phyloP scores from a whole-genome alignment of 2,113 vertebrate genomes.

The Phylloscopus trochilus region DNA sequence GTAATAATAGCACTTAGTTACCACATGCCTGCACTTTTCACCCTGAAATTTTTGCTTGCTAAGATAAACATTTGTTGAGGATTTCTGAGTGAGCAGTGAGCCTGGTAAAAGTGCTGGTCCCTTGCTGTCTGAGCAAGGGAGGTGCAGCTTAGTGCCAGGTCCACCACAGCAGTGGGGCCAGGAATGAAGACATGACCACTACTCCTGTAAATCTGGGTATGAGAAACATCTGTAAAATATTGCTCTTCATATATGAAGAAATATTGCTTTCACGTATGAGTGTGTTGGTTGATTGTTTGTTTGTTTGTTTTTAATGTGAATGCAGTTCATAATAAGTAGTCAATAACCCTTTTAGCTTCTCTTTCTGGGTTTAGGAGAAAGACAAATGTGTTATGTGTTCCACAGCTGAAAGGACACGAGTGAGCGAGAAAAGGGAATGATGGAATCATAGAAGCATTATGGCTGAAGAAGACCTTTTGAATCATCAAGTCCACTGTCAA shows the following conservation, averaged over 20 bases:
- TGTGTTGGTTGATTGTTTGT: not conserved
- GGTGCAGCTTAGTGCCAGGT: too few species aligned
- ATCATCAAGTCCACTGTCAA: not conserved
- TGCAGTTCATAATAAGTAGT: not conserved
- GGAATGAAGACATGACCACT: not conserved
- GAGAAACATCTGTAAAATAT: not conserved
- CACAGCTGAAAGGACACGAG: rapidly evolving
- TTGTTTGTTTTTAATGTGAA: not conserved
- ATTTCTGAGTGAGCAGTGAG: not conserved
- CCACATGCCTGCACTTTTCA: not conserved
- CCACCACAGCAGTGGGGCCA: rapidly evolving
- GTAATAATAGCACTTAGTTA: not conserved
- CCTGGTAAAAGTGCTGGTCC: not conserved
- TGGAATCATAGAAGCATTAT: not conserved
- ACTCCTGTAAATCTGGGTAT: rapidly evolving
- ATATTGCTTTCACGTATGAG: not conserved
- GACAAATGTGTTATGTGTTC: not conserved
- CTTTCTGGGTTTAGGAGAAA: not conserved
- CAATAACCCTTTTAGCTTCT: not conserved
- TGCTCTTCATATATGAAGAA: not conserved
- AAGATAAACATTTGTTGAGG: not conserved
- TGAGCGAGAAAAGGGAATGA: not conserved
- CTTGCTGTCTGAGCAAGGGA: not conserved
- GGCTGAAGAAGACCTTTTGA: not conserved
- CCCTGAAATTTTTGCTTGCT: not conserved